Evolutionary conservation across 2,113 vertebrate species (phyloP).

Genomic region (Nerophis lumbriciformis): DNA sequence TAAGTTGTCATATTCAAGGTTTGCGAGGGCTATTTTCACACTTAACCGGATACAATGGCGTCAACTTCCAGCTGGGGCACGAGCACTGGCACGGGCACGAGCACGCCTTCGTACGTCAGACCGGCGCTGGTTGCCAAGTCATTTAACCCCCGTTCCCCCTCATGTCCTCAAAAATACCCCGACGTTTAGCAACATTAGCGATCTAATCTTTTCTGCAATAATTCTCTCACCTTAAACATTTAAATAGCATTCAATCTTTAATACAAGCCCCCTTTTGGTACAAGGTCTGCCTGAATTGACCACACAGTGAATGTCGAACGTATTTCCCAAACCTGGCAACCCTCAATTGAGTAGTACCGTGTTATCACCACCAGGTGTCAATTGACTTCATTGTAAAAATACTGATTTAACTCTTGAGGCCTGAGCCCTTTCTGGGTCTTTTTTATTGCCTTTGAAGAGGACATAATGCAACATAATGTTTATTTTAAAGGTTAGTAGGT

Average conservation of each 20-base stretch:
- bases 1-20: conserved; percentile 7
- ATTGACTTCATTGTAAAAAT: background rate
- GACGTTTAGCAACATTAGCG: too few relatives aligned
- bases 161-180: background rate
- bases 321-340: conserved; percentile 33
- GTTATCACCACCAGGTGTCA: conserved; percentile 28
- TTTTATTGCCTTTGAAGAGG: too few relatives aligned
- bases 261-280: too few relatives aligned
- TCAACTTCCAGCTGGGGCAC: conserved; percentile 41
- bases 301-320: too few relatives aligned
- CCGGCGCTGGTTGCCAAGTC: conserved; percentile 38
- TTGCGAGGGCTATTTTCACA: conserved; percentile 23
- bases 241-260: too few relatives aligned
- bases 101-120: conserved; percentile 3
- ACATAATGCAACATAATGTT: too few relatives aligned
- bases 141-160: background rate
- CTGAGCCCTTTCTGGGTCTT: too few relatives aligned
- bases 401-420: too few relatives aligned
- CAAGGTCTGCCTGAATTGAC: too few relatives aligned
- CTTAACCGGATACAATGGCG: conserved; percentile 48
- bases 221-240: too few relatives aligned
- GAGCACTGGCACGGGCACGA: background rate
- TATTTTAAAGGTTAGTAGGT: too few relatives aligned
- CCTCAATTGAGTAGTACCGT: background rate
- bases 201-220: too few relatives aligned